A percentile compares a stretch with the other conserved stretches of the same genome.
Evolutionary conservation across 2,797 vertebrate species (phyloP).

Genomic region (Steatocranus sp.): DNA sequence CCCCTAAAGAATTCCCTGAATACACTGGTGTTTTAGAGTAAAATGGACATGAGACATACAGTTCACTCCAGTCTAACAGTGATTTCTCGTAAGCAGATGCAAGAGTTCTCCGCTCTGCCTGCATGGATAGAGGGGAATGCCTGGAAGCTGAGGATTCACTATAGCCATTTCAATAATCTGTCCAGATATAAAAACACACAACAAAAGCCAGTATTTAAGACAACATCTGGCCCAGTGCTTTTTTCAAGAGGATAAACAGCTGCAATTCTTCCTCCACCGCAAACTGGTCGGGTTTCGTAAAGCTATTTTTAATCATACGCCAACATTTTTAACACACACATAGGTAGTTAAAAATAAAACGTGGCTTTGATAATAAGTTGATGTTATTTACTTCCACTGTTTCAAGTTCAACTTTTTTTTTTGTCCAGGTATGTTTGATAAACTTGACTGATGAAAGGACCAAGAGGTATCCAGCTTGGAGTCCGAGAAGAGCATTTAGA

Average conservation of each 20-base stretch:
- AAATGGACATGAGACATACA: constrained; percentile 1
- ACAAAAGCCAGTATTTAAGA: constrained; percentile 20
- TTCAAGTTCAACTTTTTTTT: not conserved
- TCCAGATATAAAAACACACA: constrained; percentile 33
- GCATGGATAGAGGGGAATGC: constrained; percentile 8
- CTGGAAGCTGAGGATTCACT: constrained; percentile 18
- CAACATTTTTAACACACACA: not conserved
- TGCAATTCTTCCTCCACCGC: not conserved
- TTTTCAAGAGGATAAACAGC: constrained; percentile 22
- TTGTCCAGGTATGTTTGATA: not conserved
- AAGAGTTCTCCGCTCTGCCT: constrained; percentile 17
- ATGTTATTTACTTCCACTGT: not conserved
- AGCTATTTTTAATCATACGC: not conserved
- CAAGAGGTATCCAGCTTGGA: not conserved
- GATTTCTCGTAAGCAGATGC: constrained; percentile 48
- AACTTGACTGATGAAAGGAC: not conserved
- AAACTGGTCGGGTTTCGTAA: not conserved
- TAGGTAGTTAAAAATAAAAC: not conserved
- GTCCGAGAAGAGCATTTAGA: constrained; percentile 32
- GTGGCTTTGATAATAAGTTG: not conserved
- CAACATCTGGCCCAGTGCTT: constrained; percentile 38
- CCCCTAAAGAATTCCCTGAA: not conserved
- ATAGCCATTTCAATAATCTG: constrained; percentile 53
- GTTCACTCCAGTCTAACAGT: not conserved
- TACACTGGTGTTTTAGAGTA: not conserved